A percentile compares a stretch with the other conserved stretches of the same genome.
Conservation (phyloP, 2,888 invertebrate species). For the Sicus ferrugineus region DNA sequence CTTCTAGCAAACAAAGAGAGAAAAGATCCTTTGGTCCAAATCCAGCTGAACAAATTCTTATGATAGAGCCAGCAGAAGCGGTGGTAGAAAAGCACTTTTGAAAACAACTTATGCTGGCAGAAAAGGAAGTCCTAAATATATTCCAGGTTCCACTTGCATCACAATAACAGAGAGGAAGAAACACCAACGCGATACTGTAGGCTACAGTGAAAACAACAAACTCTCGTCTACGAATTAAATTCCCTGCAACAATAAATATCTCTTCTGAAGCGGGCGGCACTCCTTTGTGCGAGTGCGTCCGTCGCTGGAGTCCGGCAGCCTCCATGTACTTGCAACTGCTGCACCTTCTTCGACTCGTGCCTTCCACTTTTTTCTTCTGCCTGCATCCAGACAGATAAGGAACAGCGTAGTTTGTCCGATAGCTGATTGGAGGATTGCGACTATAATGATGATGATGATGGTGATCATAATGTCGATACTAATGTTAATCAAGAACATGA, state of each 20-base stretch:
- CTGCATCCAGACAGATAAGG: conserved; percentile 2
- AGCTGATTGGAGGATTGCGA: neutral
- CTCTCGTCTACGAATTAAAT: neutral
- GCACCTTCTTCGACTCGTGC: too few relatives aligned
- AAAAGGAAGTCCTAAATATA: too few relatives aligned
- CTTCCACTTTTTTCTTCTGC: neutral
- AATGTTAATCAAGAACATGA: neutral
- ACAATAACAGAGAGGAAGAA: conserved; percentile 5
- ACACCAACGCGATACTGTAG: neutral
- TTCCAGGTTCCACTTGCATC: neutral
- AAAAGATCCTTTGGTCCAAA: conserved; percentile 15
- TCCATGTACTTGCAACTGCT: too few relatives aligned
- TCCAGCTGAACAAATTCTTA: conserved; percentile 30
- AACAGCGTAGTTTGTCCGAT: neutral
- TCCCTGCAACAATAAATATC: neutral
- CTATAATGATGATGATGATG: too few relatives aligned
- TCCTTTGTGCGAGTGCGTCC: too few relatives aligned
- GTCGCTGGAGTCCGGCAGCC: too few relatives aligned
- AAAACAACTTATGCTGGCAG: neutral
- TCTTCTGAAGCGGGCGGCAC: too few relatives aligned
- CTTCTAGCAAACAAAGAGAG: neutral
- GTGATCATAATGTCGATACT: neutral
- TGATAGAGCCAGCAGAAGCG: neutral
- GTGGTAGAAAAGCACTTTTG: neutral
- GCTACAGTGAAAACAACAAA: neutral